These are phyloP conservation scores for Crypturellus undulatus DNA, from an alignment of 2,113 vertebrate species.

Conservation along the genomic window DNA sequence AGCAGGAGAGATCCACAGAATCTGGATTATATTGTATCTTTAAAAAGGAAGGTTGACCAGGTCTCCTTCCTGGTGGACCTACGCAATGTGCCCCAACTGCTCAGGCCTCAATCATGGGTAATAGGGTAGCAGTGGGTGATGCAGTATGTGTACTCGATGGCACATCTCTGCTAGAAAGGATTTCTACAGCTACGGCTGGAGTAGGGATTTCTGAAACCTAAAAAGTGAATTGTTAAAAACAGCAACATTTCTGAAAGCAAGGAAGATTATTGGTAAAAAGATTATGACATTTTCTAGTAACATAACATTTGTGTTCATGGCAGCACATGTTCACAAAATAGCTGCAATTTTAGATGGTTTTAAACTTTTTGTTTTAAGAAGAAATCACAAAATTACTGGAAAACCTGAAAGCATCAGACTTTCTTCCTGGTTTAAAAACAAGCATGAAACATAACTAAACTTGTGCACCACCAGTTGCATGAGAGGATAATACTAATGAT, in stretches of 20 bases:
- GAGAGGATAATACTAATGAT: slow-evolving; percentile 6
- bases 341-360: neutral
- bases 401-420: neutral
- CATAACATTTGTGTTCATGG: neutral
- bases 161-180: neutral
- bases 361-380: neutral
- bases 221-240: neutral
- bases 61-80: neutral
- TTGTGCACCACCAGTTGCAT: neutral
- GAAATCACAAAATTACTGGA: too few species aligned
- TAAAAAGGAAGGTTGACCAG: too few species aligned
- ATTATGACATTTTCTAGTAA: neutral
- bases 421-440: neutral
- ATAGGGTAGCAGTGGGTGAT: neutral
- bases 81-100: neutral
- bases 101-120: neutral
- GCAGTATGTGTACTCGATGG: neutral
- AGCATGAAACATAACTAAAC: neutral
- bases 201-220: neutral
- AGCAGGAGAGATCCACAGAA: too few species aligned
- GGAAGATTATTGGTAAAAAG: neutral
- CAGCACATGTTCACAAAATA: neutral
- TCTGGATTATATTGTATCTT: too few species aligned
- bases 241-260: neutral
- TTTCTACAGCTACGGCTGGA: too few species aligned